phyloP scores from a whole-genome alignment of 2,797 vertebrate genomes.

The Falco rusticolus region DNA sequence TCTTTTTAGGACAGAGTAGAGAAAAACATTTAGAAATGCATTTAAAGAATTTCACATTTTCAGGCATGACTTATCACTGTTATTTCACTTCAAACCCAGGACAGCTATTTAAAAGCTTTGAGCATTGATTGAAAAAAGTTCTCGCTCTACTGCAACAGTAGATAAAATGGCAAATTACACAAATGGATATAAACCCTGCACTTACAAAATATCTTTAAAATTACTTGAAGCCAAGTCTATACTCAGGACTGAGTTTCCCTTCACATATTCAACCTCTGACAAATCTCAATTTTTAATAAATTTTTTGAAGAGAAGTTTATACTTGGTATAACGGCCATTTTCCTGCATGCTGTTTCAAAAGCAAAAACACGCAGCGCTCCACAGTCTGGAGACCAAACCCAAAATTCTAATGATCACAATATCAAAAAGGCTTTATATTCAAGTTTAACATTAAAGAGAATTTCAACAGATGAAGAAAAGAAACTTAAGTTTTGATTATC shows the following conservation, averaged over 20 bases:
- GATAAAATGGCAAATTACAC: neutral
- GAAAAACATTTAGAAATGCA: neutral
- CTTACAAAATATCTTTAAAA: neutral
- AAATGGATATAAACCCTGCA: neutral
- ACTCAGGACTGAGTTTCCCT: neutral
- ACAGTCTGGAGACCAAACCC: neutral
- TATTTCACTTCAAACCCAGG: neutral
- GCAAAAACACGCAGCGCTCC: neutral
- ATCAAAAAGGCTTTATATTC: neutral
- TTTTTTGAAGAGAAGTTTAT: neutral
- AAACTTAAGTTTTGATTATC: neutral
- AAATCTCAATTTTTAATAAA: neutral
- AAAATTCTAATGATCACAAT: neutral
- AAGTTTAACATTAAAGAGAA: neutral
- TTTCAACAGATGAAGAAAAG: neutral
- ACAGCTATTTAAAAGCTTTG: neutral
- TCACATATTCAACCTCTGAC: neutral
- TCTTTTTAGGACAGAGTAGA: neutral
- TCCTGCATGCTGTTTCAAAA: neutral
- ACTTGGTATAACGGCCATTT: neutral
- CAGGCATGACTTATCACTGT: neutral
- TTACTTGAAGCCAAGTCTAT: neutral
- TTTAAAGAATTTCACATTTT: neutral
- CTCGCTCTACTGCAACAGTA: neutral
- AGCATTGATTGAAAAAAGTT: neutral